Percentiles rank a stretch among this genome's conserved stretches.
Conservation (phyloP, 2,888 invertebrate genomes). For the Dasypolia templi region DNA sequence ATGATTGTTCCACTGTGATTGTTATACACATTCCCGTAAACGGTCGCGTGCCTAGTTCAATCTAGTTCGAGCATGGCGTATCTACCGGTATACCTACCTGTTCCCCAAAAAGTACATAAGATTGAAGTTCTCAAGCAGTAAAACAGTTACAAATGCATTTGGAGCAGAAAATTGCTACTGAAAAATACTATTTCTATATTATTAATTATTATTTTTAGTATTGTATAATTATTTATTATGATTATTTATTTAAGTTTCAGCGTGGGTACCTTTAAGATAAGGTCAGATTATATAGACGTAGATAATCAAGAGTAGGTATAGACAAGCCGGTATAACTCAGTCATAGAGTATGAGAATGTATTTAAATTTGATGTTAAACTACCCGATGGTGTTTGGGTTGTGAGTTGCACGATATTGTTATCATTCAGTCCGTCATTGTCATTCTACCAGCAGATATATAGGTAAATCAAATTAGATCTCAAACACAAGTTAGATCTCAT, state of each 20-base stretch:
- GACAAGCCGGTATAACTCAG: constrained; percentile 1
- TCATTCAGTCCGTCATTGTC: constrained; percentile 14
- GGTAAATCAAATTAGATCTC: constrained; percentile 17
- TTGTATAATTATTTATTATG: constrained; percentile 55
- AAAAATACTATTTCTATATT: constrained; percentile 64
- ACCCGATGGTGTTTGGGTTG: background rate
- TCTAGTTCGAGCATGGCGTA: constrained; percentile 44
- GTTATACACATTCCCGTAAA: background rate
- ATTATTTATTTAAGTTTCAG: constrained; percentile 54
- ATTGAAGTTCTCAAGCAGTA: constrained; percentile 48
- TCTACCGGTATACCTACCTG: constrained; percentile 62
- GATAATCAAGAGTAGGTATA: constrained; percentile 21
- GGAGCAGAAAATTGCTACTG: constrained; percentile 63
- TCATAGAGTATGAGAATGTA: constrained; percentile 10
- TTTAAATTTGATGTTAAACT: background rate
- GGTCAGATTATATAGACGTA: constrained; percentile 20
- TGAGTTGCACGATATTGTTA: constrained; percentile 17
- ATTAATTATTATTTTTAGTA: constrained; percentile 52
- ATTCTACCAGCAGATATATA: constrained; percentile 16
- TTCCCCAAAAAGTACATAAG: constrained; percentile 51
- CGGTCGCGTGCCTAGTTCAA: constrained; percentile 21
- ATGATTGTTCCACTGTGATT: background rate
- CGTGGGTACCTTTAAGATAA: constrained; percentile 31
- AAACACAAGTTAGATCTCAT: constrained; percentile 9
- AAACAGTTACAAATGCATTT: constrained; percentile 54